Evolutionary conservation across 1,140 invertebrate genomes (phyloP), one percentile per base, ranked within the genome.

Genomic region (Tribolium madens): DNA sequence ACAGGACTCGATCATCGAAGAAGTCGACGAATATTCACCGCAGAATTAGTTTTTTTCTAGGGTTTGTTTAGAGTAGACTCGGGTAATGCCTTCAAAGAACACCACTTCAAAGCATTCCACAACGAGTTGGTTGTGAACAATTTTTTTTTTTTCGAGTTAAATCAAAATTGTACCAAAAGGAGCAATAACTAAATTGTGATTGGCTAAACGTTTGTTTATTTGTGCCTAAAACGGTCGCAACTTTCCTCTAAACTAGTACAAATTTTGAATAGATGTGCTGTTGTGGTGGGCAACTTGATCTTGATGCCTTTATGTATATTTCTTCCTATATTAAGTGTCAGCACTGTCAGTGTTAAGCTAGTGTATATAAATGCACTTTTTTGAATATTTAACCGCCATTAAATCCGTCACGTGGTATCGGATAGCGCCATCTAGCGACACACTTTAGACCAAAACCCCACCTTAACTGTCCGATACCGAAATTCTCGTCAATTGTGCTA

Each of bases 1-100:
- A 78, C 86, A 89, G 12, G 89, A 91, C 81, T 88, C 88, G 0
- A 87, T 90, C 6, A 91, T 91, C 73, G 88, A 86, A 75, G 90
- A 91, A 84, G 90, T 90, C 33, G 88, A 90, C 72, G 89, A 89
- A 81, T 87, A 82, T 60, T 89, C 88, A 0, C 88, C 88, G 14
- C 89, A 89, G 85, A 83, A 85, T 78, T 85, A 81, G 76, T 14
- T 64, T 31, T 6, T 12, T 26, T 57, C 17, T 57, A 57, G 52
- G 6, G 3, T 64, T 57, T 52, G 14, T 57, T 57, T 57, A 26
- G 12, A 3, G 21, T 64, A 64, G 26, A 69, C 4, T 48, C 13
- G 18, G 68, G 68, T 48, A 71, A 71, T 47, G 68, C 68, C 36
- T 50, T 71, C 36, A 47, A 70, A 12, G 57, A 64, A 64, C 57